Percentiles rank a stretch among this genome's conserved stretches.
These are phyloP conservation scores for Paguma larvata DNA, from an alignment of 2,797 vertebrate genomes.

Conservation along the genomic window DNA sequence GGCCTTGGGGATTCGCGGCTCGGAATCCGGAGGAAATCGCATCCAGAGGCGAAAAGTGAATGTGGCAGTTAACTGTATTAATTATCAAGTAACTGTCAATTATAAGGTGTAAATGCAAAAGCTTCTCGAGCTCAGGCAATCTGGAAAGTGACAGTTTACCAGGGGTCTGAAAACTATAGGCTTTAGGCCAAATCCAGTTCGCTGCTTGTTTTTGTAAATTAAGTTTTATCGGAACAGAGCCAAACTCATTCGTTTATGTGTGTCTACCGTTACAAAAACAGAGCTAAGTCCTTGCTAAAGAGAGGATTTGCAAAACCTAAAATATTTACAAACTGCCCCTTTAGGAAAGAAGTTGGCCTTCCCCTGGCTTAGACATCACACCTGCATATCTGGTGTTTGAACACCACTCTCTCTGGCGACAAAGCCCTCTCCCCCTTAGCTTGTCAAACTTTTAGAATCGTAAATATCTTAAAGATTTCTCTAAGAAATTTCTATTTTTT, in stretches of 20 bases:
- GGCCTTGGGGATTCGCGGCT: neutral
- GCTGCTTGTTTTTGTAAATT: neutral
- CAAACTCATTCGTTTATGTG: neutral
- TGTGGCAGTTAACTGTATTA: neutral
- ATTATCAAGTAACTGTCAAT: neutral
- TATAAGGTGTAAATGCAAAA: neutral
- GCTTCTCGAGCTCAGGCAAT: neutral
- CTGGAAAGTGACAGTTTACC: neutral
- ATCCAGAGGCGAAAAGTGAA: neutral
- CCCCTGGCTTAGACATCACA: neutral
- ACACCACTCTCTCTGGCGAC: neutral
- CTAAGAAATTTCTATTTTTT: neutral
- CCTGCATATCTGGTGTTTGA: neutral
- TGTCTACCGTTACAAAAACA: neutral
- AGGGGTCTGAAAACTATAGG: neutral
- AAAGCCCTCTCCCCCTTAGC: neutral
- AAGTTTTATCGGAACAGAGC: slow-evolving; percentile 6
- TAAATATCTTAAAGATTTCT: neutral
- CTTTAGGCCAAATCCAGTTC: neutral
- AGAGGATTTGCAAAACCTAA: neutral
- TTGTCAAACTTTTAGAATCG: neutral
- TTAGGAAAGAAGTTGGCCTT: neutral
- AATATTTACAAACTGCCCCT: neutral
- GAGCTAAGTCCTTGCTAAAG: neutral
- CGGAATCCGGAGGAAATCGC: neutral